Percentiles rank a stretch among this genome's conserved stretches.
Evolutionary conservation across 1,140 invertebrate species (phyloP).

Genomic region (Pomphorhynchus laevis): DNA sequence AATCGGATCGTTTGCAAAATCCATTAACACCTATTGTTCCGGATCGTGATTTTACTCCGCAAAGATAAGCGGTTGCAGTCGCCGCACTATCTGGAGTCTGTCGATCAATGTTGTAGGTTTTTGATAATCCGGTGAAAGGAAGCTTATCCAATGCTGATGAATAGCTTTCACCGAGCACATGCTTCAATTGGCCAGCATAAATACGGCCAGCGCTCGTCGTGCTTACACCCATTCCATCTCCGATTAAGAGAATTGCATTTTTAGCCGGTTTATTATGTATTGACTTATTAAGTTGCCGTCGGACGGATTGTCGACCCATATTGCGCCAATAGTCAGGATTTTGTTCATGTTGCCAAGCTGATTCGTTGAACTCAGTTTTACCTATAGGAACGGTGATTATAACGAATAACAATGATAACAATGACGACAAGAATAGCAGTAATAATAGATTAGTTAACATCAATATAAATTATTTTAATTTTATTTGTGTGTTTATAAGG

Average conservation of each 20-base stretch:
- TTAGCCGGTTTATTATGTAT: conserved; percentile 27
- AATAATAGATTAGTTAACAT: too few species aligned
- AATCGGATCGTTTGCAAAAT: conserved; percentile 10
- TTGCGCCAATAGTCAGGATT: neutral
- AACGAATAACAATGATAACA: too few species aligned
- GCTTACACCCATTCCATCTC: conserved; percentile 62
- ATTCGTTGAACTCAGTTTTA: too few species aligned
- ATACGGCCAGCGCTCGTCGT: conserved; percentile 48
- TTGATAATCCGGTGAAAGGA: conserved; percentile 10
- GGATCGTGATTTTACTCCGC: conserved; percentile 45
- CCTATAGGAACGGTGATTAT: too few species aligned
- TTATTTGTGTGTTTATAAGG: too few species aligned
- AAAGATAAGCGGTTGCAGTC: conserved; percentile 45
- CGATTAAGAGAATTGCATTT: conserved; percentile 57
- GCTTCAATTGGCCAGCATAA: conserved; percentile 26
- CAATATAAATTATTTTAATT: too few species aligned
- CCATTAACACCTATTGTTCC: conserved; percentile 36
- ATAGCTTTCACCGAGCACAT: conserved; percentile 29
- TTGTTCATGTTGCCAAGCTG: neutral
- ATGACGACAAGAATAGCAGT: too few species aligned
- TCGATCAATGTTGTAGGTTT: conserved; percentile 44
- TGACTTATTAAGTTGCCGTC: neutral
- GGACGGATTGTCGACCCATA: neutral
- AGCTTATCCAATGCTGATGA: conserved; percentile 6
- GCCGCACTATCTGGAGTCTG: conserved; percentile 55